Conservation (phyloP, 1,140 invertebrate genomes). For the Cydia pomonella region DNA sequence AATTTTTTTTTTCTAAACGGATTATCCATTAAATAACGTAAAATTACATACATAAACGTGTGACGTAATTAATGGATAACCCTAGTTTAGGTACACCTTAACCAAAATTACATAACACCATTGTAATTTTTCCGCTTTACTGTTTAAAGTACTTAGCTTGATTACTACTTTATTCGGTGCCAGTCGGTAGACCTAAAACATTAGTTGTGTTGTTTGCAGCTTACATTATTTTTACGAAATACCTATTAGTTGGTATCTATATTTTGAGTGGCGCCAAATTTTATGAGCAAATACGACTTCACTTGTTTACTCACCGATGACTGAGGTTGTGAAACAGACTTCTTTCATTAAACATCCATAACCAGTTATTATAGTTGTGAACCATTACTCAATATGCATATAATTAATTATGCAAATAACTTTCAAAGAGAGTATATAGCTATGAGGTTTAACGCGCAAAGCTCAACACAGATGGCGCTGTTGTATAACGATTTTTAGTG, state of each 20-base stretch:
- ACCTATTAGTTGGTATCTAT: background rate
- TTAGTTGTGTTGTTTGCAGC: background rate
- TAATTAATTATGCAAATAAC: background rate
- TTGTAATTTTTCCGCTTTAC: no score
- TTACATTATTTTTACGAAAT: background rate
- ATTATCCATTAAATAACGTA: no score
- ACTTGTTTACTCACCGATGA: constrained; percentile 12
- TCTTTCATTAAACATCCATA: background rate
- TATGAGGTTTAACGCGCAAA: background rate
- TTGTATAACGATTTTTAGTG: no score
- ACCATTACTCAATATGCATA: background rate
- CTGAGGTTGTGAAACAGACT: constrained; percentile 1
- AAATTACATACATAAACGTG: no score
- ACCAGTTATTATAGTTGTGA: constrained; percentile 1
- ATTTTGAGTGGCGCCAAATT: background rate
- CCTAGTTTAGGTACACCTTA: no score
- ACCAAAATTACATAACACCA: no score
- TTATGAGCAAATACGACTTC: background rate
- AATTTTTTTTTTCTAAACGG: no score
- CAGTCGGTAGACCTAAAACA: background rate
- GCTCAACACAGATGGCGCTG: no score
- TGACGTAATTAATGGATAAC: no score
- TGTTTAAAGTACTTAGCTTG: no score
- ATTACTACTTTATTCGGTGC: no score
- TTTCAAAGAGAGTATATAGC: background rate